phyloP scores from a whole-genome alignment of 2,797 vertebrate genomes.

The Lateolabrax maculatus region DNA sequence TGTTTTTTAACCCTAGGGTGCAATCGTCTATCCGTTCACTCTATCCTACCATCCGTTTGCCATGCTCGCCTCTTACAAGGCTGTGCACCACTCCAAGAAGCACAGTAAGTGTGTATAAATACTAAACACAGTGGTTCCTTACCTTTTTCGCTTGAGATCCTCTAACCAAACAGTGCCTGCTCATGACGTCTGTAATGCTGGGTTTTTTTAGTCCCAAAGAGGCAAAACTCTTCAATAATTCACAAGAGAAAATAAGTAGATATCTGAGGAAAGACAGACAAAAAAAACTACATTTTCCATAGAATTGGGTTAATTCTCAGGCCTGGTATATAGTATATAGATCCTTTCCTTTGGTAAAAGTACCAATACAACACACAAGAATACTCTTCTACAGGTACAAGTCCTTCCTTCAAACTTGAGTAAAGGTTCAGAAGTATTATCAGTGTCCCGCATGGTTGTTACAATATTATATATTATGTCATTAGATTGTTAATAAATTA shows the following conservation, averaged over 20 bases:
- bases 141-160: neutral
- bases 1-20: conserved; percentile 57
- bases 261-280: too few species aligned
- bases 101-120: conserved; percentile 80
- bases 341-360: neutral
- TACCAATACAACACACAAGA: neutral
- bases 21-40: conserved; percentile 83
- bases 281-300: too few species aligned
- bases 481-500: too few species aligned
- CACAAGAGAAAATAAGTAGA: too few species aligned
- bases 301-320: too few species aligned
- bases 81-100: conserved; percentile 84
- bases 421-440: neutral
- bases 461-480: too few species aligned
- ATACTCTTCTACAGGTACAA: neutral
- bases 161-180: too few species aligned
- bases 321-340: neutral
- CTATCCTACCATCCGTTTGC: conserved; percentile 90
- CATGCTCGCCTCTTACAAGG: conserved; percentile 89
- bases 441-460: too few species aligned
- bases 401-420: neutral
- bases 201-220: too few species aligned
- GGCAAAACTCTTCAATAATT: too few species aligned
- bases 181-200: neutral
- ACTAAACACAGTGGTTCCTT: neutral